Conservation (phyloP, 2,797 vertebrate genomes). For the Sorex maritimensis region DNA sequence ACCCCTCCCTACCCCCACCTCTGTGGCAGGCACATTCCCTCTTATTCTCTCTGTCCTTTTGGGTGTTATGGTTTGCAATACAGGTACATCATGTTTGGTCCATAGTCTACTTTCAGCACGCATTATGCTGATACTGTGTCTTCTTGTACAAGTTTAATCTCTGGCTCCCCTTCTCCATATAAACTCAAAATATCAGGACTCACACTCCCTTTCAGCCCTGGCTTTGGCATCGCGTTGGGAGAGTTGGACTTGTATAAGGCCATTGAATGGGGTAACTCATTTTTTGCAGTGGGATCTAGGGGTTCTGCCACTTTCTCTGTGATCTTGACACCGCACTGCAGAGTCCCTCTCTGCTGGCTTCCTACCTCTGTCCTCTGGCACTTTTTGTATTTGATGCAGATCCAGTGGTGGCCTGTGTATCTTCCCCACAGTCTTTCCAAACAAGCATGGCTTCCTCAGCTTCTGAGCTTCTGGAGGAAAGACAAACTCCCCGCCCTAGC, state of each 20-base stretch:
- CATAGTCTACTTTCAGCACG: too few species aligned
- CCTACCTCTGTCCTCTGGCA: background rate
- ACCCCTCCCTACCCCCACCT: too few species aligned
- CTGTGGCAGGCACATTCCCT: too few species aligned
- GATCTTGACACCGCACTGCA: background rate
- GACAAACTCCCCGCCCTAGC: background rate
- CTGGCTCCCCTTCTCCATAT: slow-evolving; percentile 12
- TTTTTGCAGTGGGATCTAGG: slow-evolving; percentile 26
- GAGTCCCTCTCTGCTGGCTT: background rate
- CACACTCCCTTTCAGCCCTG: background rate
- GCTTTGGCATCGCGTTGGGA: background rate
- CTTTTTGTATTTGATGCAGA: background rate
- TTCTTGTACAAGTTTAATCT: slow-evolving; percentile 26
- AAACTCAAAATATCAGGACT: background rate
- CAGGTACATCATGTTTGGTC: too few species aligned
- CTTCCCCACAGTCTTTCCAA: background rate
- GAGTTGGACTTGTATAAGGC: background rate
- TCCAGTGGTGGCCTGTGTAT: background rate
- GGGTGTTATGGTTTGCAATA: too few species aligned
- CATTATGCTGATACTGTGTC: background rate
- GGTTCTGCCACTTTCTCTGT: background rate
- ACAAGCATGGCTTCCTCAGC: background rate
- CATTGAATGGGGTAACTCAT: background rate
- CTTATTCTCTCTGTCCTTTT: too few species aligned
- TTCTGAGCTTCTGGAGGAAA: background rate